Conservation (phyloP, 1,140 invertebrate genomes). For the Scylla paramamosain region DNA sequence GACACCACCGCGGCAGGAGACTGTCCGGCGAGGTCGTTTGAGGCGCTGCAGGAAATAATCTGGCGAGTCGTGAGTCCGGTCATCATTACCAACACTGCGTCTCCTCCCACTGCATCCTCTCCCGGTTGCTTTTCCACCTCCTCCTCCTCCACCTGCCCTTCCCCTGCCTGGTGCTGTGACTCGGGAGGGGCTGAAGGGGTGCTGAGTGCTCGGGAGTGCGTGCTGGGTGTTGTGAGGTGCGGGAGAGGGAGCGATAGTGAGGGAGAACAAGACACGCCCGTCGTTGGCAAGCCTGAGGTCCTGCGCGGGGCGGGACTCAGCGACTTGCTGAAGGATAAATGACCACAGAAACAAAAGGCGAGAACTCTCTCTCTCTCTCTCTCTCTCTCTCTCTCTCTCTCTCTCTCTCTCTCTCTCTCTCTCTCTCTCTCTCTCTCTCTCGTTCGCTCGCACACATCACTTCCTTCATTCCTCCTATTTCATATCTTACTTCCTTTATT, state of each 20-base stretch:
- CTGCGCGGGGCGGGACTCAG: constrained; percentile 41
- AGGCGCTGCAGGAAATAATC: constrained; percentile 31
- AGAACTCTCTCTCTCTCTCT: constrained; percentile 17
- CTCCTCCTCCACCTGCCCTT: neutral
- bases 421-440: constrained; percentile 44
- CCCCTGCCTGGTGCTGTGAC: neutral
- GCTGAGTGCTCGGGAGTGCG: neutral
- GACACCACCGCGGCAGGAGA: neutral
- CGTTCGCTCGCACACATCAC: neutral
- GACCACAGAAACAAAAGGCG: constrained; percentile 55
- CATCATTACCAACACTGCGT: neutral
- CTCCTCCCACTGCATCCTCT: neutral
- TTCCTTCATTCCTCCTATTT: neutral
- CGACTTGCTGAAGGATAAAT: constrained; percentile 60
- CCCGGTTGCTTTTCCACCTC: too few relatives aligned
- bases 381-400: constrained; percentile 35
- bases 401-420: constrained; percentile 46
- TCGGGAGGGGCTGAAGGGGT: neutral
- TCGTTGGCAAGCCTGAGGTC: constrained; percentile 38
- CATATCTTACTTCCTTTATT: neutral
- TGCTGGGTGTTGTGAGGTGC: neutral
- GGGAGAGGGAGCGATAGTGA: neutral
- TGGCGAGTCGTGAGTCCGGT: constrained; percentile 20
- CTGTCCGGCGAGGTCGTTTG: neutral
- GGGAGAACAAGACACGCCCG: neutral